Evolutionary conservation across 1,140 invertebrate genomes (phyloP), one percentile per base, ranked within the genome.

Genomic region (Anoplolepis gracilipes): DNA sequence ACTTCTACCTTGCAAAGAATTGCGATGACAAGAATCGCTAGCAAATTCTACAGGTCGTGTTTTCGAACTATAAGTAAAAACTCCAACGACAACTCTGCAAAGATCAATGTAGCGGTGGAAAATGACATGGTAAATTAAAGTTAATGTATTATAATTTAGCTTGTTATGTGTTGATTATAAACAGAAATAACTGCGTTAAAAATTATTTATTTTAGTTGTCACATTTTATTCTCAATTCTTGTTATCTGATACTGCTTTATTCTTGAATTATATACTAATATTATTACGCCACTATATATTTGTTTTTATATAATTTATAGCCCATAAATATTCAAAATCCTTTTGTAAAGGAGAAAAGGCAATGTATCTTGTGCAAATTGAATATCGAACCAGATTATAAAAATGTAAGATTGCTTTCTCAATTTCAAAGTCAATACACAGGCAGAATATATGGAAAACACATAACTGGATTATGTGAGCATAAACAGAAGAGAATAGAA

Each of bases 341-440:
- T 0, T 99, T 96, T 90, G 94, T 97, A 92, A 97, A 97, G 91
- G 96, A 97, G 84, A 96, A 95, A 78, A 94, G 93, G 13, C 93
- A 96, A 90, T 99, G 99, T 91, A 96, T 99, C 87, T 94, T 99
- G n/a, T 99, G 99, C 94, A 96, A 97, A 94, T 95, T 97, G 82
- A 96, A 98, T 36, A 97, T 99, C 65, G 94, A 95, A 13, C 97
- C 98, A 0, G 96, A 99, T 95, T 99, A 99, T 92, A 99, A 99
- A 94, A 99, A 99, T 95, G 96, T 97, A 0, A 96, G 97, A 76
- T 93, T 99, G 7, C 93, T 99, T 1, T 99, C 98, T 19, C 99
- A 99, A 93, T 99, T 99, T 95, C 97, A 99, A 92, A 99, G 98
- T 61, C 97, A 98, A 0, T 98, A 97, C 90, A 99, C 99, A 13